Conservation (phyloP, 2,888 invertebrate species). For the Eueremaeus valkanovi region DNA sequence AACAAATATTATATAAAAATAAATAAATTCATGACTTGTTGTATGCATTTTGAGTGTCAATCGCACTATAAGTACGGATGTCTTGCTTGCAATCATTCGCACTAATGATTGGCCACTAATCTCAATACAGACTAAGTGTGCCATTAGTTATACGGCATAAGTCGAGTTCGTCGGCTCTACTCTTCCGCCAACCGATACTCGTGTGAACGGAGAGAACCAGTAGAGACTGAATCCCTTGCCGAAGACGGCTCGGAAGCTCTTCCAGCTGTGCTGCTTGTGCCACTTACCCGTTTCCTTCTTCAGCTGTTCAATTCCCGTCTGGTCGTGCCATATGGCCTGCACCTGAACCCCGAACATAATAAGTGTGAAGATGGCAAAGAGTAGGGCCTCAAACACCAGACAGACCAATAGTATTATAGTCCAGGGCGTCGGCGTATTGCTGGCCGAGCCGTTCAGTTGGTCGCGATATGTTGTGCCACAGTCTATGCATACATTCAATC, state of each 20-base stretch:
- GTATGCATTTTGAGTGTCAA: background rate
- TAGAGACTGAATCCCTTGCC: constrained; percentile 82
- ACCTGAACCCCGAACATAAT: constrained; percentile 96
- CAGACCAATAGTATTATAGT: constrained; percentile 88
- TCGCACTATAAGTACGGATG: background rate
- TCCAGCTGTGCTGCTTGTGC: constrained; percentile 87
- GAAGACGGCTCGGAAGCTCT: constrained; percentile 93
- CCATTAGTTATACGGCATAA: constrained; percentile 25
- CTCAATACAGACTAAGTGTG: background rate
- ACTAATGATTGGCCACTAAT: no score
- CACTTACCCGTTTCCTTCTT: constrained; percentile 88
- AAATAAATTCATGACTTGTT: background rate
- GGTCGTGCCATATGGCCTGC: constrained; percentile 96
- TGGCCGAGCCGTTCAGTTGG: constrained; percentile 62
- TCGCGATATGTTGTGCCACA: constrained; percentile 27
- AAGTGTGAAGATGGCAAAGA: constrained; percentile 95
- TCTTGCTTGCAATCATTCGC: no score
- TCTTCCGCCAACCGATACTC: constrained; percentile 31
- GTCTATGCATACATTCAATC: background rate
- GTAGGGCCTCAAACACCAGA: constrained; percentile 84
- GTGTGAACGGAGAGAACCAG: constrained; percentile 88
- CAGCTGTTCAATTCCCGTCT: constrained; percentile 95
- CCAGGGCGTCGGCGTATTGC: constrained; percentile 87
- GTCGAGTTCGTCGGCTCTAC: constrained; percentile 40
- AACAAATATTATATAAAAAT: background rate